These are phyloP conservation scores for Cynopterus sphinx DNA, from an alignment of 2,797 vertebrate genomes.

Conservation along the genomic window DNA sequence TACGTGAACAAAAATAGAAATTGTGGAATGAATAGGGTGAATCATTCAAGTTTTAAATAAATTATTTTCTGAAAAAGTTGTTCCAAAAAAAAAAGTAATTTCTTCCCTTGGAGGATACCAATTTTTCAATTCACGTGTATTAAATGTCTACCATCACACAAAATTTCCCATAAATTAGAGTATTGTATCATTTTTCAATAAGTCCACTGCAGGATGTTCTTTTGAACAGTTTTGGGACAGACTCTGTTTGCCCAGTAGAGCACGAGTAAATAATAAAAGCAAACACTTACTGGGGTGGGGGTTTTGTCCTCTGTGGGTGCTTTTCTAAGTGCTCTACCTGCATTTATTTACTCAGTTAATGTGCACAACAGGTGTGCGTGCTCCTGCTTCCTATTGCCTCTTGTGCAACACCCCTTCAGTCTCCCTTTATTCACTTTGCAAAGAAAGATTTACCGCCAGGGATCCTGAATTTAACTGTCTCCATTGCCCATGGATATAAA, in stretches of 20 bases:
- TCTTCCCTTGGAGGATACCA: not conserved
- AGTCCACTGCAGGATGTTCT: not conserved
- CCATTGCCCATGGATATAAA: not conserved
- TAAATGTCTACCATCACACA: not conserved
- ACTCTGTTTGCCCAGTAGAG: not conserved
- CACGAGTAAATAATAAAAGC: no score
- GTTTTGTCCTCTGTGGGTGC: not conserved
- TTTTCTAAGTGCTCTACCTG: not conserved
- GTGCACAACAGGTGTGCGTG: rapidly evolving
- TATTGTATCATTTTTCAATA: not conserved
- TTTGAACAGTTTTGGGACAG: not conserved
- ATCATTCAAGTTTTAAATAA: not conserved
- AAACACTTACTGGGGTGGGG: rapidly evolving
- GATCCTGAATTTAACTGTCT: not conserved
- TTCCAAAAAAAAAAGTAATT: not conserved
- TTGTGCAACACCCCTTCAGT: rapidly evolving
- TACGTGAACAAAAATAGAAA: not conserved
- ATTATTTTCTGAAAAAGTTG: not conserved
- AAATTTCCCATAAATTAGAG: not conserved
- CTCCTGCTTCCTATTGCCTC: no score
- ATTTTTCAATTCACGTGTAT: not conserved
- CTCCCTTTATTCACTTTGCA: not conserved
- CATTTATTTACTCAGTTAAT: not conserved
- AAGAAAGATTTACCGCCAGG: not conserved
- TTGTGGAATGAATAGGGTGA: rapidly evolving